Conservation (phyloP, 1,140 invertebrate species). For the Achatina immaculata region DNA sequence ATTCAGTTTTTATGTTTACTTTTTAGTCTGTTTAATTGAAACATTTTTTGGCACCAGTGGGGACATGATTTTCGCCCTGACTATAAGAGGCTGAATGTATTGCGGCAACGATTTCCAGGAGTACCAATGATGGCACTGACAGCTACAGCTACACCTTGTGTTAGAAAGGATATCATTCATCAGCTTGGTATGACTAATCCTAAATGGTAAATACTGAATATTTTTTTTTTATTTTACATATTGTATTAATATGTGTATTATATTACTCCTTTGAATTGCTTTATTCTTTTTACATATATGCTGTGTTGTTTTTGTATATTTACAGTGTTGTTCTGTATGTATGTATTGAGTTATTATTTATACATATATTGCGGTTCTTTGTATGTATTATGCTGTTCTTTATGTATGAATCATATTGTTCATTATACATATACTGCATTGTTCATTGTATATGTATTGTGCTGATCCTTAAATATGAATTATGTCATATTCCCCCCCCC, state of each 20-base stretch:
- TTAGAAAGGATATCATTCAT: constrained; percentile 89
- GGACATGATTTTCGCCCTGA: constrained; percentile 81
- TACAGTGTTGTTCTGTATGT: not conserved
- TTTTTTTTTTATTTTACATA: constrained; percentile 12
- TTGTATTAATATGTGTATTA: not conserved
- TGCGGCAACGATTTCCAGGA: constrained; percentile 74
- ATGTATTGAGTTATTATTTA: not conserved
- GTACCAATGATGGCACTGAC: constrained; percentile 77
- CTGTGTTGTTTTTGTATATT: too few species aligned
- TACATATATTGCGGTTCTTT: too few species aligned
- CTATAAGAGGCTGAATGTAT: constrained; percentile 74
- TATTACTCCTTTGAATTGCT: too few species aligned
- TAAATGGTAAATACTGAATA: constrained; percentile 79
- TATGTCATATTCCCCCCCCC: too few species aligned
- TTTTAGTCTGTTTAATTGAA: too few species aligned
- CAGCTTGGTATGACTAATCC: constrained; percentile 84
- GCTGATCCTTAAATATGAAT: too few species aligned
- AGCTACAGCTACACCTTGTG: constrained; percentile 86
- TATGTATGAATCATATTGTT: too few species aligned
- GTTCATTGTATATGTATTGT: too few species aligned
- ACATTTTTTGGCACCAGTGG: constrained; percentile 74
- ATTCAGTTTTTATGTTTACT: too few species aligned
- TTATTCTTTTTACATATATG: too few species aligned
- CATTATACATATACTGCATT: too few species aligned
- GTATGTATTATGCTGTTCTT: too few species aligned